These are phyloP conservation scores for Orchesella cincta DNA, from an alignment of 1,140 invertebrate genomes.

Conservation along the genomic window DNA sequence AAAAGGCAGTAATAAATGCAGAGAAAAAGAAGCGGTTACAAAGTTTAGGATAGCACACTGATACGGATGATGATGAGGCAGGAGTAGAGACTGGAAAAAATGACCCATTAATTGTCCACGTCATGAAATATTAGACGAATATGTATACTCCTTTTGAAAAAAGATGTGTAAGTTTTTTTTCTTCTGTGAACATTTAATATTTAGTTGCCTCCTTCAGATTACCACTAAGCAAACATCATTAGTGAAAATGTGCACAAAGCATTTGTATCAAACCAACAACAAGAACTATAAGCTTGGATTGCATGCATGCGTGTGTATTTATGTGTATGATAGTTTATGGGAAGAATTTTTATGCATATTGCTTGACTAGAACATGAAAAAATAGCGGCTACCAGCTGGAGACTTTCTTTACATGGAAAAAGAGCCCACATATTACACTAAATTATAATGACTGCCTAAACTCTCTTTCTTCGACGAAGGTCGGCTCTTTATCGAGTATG, in stretches of 20 bases:
- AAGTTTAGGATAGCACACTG: neutral
- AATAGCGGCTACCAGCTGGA: constrained; percentile 24
- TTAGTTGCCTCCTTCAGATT: neutral
- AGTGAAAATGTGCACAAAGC: neutral
- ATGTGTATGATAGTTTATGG: no score
- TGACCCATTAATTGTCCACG: constrained; percentile 13
- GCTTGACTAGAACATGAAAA: neutral
- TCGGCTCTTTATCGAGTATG: no score
- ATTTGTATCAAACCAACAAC: no score
- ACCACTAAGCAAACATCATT: constrained; percentile 18
- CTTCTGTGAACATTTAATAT: neutral
- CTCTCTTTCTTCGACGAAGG: no score
- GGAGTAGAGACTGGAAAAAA: neutral
- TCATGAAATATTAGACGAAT: neutral
- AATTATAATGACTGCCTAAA: neutral
- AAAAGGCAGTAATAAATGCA: neutral
- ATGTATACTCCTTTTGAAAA: neutral
- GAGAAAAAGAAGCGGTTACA: neutral
- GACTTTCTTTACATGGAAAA: neutral
- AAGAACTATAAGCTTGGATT: no score
- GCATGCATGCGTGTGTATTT: no score
- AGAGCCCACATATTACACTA: neutral
- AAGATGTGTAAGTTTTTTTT: neutral
- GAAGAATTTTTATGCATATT: constrained; percentile 15
- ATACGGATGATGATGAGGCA: no score